Conservation (phyloP, 1,140 invertebrate genomes). For the Rhysida immarginata region DNA sequence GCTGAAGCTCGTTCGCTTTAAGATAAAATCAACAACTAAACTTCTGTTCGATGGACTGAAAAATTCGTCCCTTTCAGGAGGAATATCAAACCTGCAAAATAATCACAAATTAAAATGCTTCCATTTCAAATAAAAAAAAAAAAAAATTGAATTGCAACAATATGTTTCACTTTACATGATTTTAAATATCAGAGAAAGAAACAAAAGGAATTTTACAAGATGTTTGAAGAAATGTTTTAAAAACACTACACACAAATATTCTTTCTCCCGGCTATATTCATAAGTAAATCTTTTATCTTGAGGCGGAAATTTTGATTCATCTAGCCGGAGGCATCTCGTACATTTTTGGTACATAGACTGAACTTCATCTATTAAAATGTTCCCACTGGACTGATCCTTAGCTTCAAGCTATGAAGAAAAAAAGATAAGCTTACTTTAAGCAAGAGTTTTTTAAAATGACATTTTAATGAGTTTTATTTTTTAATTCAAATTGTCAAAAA, state of each 20-base stretch:
- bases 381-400: neutral
- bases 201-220: no score
- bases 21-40: constrained; percentile 77
- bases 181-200: no score
- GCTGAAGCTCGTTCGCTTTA: constrained; percentile 69
- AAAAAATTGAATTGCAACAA: no score
- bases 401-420: neutral
- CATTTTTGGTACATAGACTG: constrained; percentile 41
- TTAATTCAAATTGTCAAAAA: no score
- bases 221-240: constrained; percentile 9
- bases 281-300: constrained; percentile 49
- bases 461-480: no score
- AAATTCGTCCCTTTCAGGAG: constrained; percentile 50
- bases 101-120: no score
- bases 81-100: constrained; percentile 67
- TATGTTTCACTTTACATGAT: no score
- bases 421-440: neutral
- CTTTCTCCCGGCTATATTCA: constrained; percentile 69
- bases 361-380: constrained; percentile 31
- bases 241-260: constrained; percentile 57
- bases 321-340: constrained; percentile 44
- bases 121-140: no score
- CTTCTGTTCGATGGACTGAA: constrained; percentile 72
- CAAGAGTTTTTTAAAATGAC: no score
- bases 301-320: constrained; percentile 48